Evolutionary conservation across 1,140 invertebrate genomes (phyloP).

Genomic region (Dolichoris vasculosae): DNA sequence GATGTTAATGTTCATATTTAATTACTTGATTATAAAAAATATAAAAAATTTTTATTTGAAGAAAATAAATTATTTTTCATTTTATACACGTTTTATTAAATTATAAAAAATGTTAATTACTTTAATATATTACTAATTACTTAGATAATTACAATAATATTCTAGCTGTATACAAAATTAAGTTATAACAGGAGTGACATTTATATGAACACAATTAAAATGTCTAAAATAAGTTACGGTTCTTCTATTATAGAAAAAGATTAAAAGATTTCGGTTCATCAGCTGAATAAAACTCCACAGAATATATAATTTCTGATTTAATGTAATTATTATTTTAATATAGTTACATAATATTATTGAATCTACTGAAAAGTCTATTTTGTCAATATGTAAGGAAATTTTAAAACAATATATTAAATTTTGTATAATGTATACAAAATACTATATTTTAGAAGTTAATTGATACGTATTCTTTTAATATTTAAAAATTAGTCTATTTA

Average conservation of each 20-base stretch:
- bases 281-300: not conserved
- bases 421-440: too few species aligned
- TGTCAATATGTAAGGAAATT: too few species aligned
- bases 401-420: too few species aligned
- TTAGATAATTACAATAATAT: not conserved
- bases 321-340: conserved; percentile 21
- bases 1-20: too few species aligned
- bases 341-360: not conserved
- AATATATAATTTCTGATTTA: not conserved
- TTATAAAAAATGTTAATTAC: not conserved
- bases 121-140: not conserved
- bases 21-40: too few species aligned
- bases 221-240: not conserved
- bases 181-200: not conserved
- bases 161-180: not conserved
- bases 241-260: not conserved
- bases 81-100: not conserved
- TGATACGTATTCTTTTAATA: too few species aligned
- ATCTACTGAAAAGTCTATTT: not conserved
- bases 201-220: not conserved
- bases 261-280: conserved; percentile 18
- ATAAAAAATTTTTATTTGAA: not conserved
- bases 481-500: too few species aligned
- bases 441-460: too few species aligned
- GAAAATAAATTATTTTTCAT: not conserved